Conservation (phyloP, 2,797 vertebrate genomes). For the Hylomyscus alleni region DNA sequence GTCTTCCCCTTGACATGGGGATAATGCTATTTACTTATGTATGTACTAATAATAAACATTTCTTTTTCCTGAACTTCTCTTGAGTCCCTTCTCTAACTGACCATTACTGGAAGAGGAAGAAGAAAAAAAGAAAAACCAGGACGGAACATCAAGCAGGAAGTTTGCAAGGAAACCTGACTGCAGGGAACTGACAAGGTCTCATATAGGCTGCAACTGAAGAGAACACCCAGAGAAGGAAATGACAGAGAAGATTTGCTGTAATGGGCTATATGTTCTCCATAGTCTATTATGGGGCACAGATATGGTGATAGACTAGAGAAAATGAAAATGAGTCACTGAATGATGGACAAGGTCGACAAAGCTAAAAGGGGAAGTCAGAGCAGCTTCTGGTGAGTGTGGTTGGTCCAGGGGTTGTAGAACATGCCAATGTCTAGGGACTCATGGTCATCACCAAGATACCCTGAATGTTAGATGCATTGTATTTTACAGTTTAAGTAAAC, state of each 20-base stretch:
- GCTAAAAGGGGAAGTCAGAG: neutral
- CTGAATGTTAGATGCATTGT: neutral
- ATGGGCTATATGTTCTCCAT: neutral
- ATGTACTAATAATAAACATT: neutral
- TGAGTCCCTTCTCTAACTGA: neutral
- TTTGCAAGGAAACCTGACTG: neutral
- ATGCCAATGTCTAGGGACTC: neutral
- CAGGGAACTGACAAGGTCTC: neutral
- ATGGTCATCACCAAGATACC: neutral
- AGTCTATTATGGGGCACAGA: neutral
- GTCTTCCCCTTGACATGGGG: neutral
- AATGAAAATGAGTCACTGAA: neutral
- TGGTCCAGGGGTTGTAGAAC: neutral
- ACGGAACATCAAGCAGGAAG: neutral
- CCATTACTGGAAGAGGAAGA: neutral
- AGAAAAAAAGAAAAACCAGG: neutral
- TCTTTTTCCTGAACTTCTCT: neutral
- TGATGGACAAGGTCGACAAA: neutral
- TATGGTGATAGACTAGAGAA: neutral
- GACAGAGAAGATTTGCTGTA: neutral
- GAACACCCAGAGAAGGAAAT: neutral
- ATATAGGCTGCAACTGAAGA: neutral
- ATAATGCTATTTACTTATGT: neutral
- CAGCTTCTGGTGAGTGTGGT: neutral
- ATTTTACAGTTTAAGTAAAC: conserved; percentile 17